Percentiles rank a stretch among this genome's conserved stretches.
Conservation (phyloP, 2,888 invertebrate genomes). For the Pogonocherus hispidulus region DNA sequence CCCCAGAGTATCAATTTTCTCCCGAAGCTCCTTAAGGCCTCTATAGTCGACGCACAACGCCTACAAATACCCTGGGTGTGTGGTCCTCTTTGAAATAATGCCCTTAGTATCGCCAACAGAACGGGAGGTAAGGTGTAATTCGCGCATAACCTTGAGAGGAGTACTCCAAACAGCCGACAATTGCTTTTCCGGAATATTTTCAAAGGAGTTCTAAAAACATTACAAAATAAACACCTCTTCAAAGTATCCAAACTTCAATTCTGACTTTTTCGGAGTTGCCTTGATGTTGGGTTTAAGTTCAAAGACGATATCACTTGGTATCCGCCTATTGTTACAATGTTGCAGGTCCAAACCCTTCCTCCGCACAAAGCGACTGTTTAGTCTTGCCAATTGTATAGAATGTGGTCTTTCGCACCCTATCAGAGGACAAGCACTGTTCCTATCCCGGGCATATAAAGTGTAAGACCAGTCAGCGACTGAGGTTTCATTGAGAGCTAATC, state of each 20-base stretch:
- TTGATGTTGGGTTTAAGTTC: conserved; percentile 73
- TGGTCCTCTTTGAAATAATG: conserved; percentile 82
- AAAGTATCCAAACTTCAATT: no score
- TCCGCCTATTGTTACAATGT: conserved; percentile 78
- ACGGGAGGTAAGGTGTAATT: conserved; percentile 77
- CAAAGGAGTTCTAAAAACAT: conserved; percentile 69
- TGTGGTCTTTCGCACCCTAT: conserved; percentile 88
- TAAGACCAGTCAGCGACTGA: conserved; percentile 70
- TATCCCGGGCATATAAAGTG: conserved; percentile 82
- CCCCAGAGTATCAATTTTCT: conserved; percentile 77
- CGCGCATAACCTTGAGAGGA: conserved; percentile 80
- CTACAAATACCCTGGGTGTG: conserved; percentile 90
- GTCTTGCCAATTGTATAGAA: conserved; percentile 78
- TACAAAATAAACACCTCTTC: no score
- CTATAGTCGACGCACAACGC: conserved; percentile 88
- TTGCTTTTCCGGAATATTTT: conserved; percentile 73
- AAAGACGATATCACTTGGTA: conserved; percentile 75
- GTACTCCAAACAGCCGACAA: conserved; percentile 80
- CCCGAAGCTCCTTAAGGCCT: conserved; percentile 80
- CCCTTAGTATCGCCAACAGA: conserved; percentile 78
- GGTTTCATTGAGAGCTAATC: conserved; percentile 72
- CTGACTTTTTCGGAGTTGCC: conserved; percentile 72
- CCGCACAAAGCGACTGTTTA: conserved; percentile 81
- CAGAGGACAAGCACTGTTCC: conserved; percentile 83
- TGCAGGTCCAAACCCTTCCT: conserved; percentile 84